Conservation (phyloP, 2,113 vertebrate species). For the Leucoraja erinaceus region DNA sequence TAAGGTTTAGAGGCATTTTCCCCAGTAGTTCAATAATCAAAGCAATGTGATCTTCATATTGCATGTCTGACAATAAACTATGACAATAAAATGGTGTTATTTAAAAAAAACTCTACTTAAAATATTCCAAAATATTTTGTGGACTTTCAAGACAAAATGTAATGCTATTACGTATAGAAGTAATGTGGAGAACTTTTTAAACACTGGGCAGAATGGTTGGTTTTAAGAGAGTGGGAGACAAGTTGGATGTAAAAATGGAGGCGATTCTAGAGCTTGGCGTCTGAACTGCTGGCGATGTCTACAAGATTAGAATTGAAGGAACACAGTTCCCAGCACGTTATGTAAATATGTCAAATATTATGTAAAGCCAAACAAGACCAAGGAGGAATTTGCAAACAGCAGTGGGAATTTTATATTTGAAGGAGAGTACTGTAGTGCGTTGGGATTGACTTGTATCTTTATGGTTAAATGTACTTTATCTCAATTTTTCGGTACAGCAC, state of each 20-base stretch:
- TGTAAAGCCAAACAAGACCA: neutral
- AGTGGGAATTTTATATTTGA: neutral
- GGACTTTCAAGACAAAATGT: neutral
- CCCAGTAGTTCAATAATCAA: no score
- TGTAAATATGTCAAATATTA: neutral
- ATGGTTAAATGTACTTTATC: neutral
- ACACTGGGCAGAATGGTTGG: neutral
- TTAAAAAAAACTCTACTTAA: neutral
- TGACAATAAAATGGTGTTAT: neutral
- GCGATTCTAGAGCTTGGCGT: neutral
- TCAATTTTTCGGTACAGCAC: neutral
- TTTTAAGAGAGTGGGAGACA: neutral
- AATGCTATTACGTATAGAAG: neutral
- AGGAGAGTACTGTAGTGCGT: neutral
- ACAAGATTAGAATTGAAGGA: neutral
- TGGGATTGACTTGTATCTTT: neutral
- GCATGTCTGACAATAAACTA: no score
- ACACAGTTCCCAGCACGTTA: neutral
- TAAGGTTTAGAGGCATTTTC: no score
- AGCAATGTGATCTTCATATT: no score
- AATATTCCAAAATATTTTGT: neutral
- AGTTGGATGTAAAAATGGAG: neutral
- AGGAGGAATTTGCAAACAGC: neutral
- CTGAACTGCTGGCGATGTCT: neutral
- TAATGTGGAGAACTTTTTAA: neutral